Evolutionary conservation across 1,140 invertebrate genomes (phyloP), one percentile per base, ranked within the genome.

Genomic region (Frieseomelitta varia): DNA sequence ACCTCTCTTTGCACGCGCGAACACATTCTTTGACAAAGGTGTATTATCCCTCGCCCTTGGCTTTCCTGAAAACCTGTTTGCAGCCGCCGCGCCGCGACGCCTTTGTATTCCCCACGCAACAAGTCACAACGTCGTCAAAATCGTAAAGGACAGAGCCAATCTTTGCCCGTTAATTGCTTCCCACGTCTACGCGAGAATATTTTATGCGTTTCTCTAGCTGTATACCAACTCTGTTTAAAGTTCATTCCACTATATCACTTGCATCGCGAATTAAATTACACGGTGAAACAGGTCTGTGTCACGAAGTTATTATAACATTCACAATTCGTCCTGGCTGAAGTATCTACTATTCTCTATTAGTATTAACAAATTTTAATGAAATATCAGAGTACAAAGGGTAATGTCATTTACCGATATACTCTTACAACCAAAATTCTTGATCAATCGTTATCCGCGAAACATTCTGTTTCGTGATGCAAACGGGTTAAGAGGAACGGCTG

Each of bases 11-110:
- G 84, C 84, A 85, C 84, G 79, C 80, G 84, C 81, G 79, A 82
- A 78, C 84, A 83, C 79, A 78, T 71, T 85, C 84, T 78, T 85
- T 83, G 80, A 85, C 84, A 85, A 85, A 83, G 80, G 80, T 77
- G 73, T 58, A 83, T 83, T 83, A 85, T 85, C 73, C 79, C 68
- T 78, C 73, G 79, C 84, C 72, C 79, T 81, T 65, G 72, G 71
- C 77, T 81, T 71, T 69, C 72, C 84, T 61, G 34, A 61, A 81
- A 85, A 85, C 84, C 84, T 85, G 84, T 85, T 85, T 81, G 79
- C 63, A 68, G 68, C n/a, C 58, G 58, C 21, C 73, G n/a, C 67
- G 21, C 17, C 30, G 63, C 65, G 63, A 47, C 65, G 53, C 65
- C 19, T 58, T 78, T 83, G 75, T 83, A 47, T 56, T 30, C 63